Evolutionary conservation across 2,113 vertebrate genomes (phyloP).

Genomic region (Thunnus thynnus): DNA sequence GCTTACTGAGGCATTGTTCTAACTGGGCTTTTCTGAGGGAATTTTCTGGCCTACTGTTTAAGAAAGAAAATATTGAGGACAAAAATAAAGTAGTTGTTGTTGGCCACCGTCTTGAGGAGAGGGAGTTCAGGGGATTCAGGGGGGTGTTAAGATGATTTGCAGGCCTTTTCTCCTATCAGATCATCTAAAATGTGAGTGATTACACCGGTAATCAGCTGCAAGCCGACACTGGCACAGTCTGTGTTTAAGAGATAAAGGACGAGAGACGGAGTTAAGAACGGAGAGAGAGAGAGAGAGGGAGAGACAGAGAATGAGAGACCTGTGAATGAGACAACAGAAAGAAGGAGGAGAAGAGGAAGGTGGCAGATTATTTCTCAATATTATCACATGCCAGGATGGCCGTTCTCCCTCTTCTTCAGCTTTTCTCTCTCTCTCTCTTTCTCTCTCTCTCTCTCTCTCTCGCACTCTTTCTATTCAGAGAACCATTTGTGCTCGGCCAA

Average conservation of each 20-base stretch:
- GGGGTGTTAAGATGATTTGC: conserved; percentile 80
- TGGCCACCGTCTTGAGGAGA: conserved; percentile 65
- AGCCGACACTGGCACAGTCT: conserved; percentile 79
- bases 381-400: conserved; percentile 65
- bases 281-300: conserved; percentile 49
- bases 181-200: conserved; percentile 85
- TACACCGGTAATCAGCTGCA: conserved; percentile 82
- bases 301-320: conserved; percentile 57
- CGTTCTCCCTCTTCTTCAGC: conserved; percentile 69
- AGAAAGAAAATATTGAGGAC: conserved; percentile 75
- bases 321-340: conserved; percentile 72
- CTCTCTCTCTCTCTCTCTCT: conserved; percentile 44
- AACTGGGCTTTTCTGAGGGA: conserved; percentile 76
- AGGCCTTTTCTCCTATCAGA: conserved; percentile 81
- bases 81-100: conserved; percentile 74
- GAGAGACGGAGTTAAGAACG: conserved; percentile 69
- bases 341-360: conserved; percentile 65
- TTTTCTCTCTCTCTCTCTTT: conserved; percentile 50
- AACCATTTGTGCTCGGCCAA: conserved; percentile 78
- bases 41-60: conserved; percentile 70
- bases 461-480: conserved; percentile 71
- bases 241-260: conserved; percentile 82
- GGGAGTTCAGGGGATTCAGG: conserved; percentile 64
- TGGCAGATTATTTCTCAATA: conserved; percentile 82
- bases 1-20: conserved; percentile 78